Evolutionary conservation across 2,113 vertebrate genomes (phyloP).

Genomic region (Prolemur simus): DNA sequence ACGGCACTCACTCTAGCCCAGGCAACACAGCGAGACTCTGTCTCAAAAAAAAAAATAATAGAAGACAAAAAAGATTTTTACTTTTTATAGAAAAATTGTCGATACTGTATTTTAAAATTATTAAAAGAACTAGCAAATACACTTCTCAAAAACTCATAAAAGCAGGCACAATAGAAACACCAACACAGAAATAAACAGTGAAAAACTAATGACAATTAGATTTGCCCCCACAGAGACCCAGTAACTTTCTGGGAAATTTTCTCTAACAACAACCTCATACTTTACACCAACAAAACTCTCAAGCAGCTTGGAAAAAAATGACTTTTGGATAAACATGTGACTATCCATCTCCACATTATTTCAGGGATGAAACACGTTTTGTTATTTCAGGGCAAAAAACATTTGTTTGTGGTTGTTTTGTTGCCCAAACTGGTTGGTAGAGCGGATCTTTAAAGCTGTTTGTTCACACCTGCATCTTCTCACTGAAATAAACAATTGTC

Average conservation of each 20-base stretch:
- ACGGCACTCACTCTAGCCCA: no score
- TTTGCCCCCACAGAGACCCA: background rate
- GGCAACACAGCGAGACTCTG: no score
- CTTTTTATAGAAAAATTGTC: background rate
- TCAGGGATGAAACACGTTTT: background rate
- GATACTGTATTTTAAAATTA: background rate
- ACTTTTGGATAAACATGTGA: background rate
- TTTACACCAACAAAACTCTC: background rate
- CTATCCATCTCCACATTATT: background rate
- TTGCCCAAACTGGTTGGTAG: no score
- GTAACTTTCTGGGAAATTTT: background rate
- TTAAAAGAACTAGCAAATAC: background rate
- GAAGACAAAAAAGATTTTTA: background rate
- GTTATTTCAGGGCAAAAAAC: background rate
- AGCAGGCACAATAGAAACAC: background rate
- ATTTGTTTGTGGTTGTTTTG: no score
- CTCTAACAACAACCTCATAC: background rate
- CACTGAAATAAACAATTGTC: background rate
- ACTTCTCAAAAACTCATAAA: background rate
- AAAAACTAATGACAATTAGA: background rate
- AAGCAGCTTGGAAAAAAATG: background rate
- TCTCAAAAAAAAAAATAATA: no score
- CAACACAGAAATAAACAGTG: background rate
- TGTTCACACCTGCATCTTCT: background rate
- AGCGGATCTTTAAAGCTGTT: background rate